Base-by-base conservation (phyloP, 2,113 vertebrate species). In the Acanthochromis polyacanthus region DNA sequence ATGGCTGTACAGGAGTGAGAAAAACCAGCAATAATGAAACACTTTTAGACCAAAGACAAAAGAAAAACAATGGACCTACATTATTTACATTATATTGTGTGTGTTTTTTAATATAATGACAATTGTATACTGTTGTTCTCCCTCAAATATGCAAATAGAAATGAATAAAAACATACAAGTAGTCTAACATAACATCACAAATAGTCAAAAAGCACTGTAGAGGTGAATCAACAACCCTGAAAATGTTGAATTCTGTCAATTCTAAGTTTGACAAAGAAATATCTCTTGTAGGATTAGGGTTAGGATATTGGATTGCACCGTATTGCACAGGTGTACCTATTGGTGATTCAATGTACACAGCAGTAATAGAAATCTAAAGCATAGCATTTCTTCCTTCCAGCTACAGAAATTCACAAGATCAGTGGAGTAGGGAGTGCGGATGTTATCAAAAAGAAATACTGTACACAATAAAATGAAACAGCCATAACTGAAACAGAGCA, bases 1-100 rank as follows among this genome's bases (percentile, higher is more conserved):
- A 0, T 99, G 97, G 63, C 98, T 99, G 93, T 19, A 40, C 0
- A 66, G 20, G 46, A 78, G 38, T 20, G 28, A 82, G 28, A 53
- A 14, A 81, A 25, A 64, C 7, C 30, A 43, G 64, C 43, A 51
- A 43, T 43, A 15, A 43, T 43, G 40, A 43, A 43, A 43, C 14
- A 43, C 40, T 43, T 14, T 14, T 2, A 43, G 40, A 14, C 40
- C 40, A 43, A 11, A 43, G 30, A 32, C 30, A 32, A 4, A 5
- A 32, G 25, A 32, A 32, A 32, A 32, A 32, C 30, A 32, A 32
- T 32, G 30, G 4, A 8, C 30, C 30, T 32, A 8, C 30, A 32
- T 32, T 32, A 32, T 6, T 32, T 32, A 32, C 7, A 32, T 32
- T 32, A 8, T 8, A 32, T 5, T 5, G 30, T 8, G 4, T 32